A percentile compares a stretch with the other conserved stretches of the same genome.
Evolutionary conservation across 2,888 invertebrate species (phyloP).

Genomic region (Xylota segnis): DNA sequence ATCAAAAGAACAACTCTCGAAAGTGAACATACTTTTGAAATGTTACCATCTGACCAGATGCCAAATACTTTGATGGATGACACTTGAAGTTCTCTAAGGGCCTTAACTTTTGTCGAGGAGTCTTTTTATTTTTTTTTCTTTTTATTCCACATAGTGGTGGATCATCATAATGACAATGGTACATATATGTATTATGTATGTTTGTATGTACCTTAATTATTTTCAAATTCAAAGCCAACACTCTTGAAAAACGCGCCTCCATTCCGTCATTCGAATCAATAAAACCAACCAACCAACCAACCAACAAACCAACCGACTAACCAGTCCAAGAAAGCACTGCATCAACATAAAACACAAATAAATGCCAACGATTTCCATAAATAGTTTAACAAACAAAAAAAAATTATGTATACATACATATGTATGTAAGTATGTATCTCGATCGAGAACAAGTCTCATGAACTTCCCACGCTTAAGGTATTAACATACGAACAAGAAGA

Average conservation of each 20-base stretch:
- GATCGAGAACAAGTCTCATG: slow-evolving; percentile 34
- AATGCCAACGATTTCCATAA: slow-evolving; percentile 43
- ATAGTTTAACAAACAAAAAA: slow-evolving; percentile 33
- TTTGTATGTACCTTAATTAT: slow-evolving; percentile 1
- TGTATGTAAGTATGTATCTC: slow-evolving; percentile 24
- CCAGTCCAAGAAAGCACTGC: slow-evolving; percentile 11
- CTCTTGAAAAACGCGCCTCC: slow-evolving; percentile 12
- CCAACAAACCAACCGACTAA: background rate
- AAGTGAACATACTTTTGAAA: background rate
- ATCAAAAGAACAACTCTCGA: background rate
- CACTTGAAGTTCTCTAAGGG: slow-evolving; percentile 8
- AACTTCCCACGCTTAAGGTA: slow-evolving; percentile 62
- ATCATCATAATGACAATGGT: background rate
- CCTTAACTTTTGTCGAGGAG: background rate
- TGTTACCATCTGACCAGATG: background rate
- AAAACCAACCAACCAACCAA: background rate
- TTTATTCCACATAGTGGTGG: background rate
- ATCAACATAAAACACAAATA: slow-evolving; percentile 34
- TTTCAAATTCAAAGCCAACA: background rate
- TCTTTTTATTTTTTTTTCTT: background rate
- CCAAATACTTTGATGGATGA: slow-evolving; percentile 30
- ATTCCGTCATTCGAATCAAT: slow-evolving; percentile 1
- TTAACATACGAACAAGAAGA: slow-evolving; percentile 37
- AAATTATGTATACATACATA: background rate
- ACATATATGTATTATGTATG: background rate